These are phyloP conservation scores for Chaenodraco wilsoni DNA, from an alignment of 2,797 vertebrate species.

Conservation along the genomic window DNA sequence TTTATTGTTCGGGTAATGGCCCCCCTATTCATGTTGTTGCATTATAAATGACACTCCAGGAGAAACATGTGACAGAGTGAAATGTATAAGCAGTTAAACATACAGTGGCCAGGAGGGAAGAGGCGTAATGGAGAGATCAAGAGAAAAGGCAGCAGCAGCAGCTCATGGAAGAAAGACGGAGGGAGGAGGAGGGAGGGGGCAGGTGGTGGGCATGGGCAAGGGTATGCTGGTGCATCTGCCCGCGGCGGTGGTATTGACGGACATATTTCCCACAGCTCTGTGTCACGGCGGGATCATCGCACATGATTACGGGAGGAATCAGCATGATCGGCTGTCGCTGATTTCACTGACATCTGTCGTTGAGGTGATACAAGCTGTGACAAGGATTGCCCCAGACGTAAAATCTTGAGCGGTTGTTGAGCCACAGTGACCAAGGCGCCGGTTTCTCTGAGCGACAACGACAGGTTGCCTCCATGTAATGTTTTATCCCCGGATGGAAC, in stretches of 20 bases:
- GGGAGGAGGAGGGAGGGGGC: constrained; percentile 23
- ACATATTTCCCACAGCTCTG: constrained; percentile 83
- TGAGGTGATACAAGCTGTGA: constrained; percentile 89
- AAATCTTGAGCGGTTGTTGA: constrained; percentile 68
- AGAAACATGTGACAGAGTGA: constrained; percentile 30
- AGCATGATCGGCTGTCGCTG: constrained; percentile 91
- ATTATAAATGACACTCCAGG: constrained; percentile 12
- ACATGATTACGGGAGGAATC: constrained; percentile 88
- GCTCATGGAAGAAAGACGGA: constrained; percentile 28
- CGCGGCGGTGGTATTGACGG: constrained; percentile 61
- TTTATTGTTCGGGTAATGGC: too few relatives aligned
- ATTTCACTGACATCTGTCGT: constrained; percentile 95
- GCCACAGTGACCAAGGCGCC: constrained; percentile 19
- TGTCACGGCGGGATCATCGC: constrained; percentile 83
- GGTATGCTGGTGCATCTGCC: constrained; percentile 64
- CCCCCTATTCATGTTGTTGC: not conserved
- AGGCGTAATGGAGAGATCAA: constrained; percentile 55
- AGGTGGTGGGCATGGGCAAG: constrained; percentile 54
- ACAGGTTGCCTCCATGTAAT: not conserved
- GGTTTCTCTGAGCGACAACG: not conserved
- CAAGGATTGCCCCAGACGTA: constrained; percentile 87
- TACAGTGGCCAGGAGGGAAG: constrained; percentile 11
- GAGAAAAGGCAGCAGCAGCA: constrained; percentile 26
- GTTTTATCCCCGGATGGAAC: constrained; percentile 42
- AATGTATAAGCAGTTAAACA: constrained; percentile 27